phyloP scores from a whole-genome alignment of 2,113 vertebrate species.

The Sorex araneus region DNA sequence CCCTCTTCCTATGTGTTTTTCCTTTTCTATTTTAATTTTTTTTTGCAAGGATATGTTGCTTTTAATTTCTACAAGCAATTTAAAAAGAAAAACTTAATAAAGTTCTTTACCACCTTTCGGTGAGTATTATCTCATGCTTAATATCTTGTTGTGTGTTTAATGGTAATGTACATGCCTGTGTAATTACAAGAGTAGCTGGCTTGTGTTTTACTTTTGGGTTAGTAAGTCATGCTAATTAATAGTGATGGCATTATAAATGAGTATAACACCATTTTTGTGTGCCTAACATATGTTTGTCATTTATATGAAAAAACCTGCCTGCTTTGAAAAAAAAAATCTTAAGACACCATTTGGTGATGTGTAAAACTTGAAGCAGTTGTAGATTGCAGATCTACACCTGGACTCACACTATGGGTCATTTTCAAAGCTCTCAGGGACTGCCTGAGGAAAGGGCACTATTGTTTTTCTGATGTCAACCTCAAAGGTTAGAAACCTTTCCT shows the following conservation, averaged over 20 bases:
- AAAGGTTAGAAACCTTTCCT: conserved; percentile 56
- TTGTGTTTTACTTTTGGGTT: not conserved
- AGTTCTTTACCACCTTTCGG: not conserved
- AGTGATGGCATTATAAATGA: conserved; percentile 14
- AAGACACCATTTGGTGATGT: not conserved
- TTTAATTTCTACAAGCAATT: not conserved
- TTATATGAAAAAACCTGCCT: not conserved
- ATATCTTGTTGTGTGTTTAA: not conserved
- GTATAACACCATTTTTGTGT: not conserved
- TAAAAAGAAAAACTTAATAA: conserved; percentile 37
- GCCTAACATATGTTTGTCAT: not conserved
- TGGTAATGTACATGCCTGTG: not conserved
- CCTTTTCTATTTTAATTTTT: not conserved
- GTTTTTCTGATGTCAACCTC: conserved; percentile 45
- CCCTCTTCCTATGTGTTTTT: not conserved
- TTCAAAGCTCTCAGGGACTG: not conserved
- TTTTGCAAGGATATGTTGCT: not conserved
- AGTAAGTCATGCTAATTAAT: not conserved
- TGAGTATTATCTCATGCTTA: not conserved
- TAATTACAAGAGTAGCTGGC: not conserved
- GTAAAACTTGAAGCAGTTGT: accelerated
- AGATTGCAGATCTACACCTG: not conserved
- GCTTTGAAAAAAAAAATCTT: not conserved
- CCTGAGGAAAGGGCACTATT: conserved; percentile 38
- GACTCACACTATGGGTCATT: too few species aligned